phyloP scores from a whole-genome alignment of 2,797 vertebrate species.

The Hozukius guyotensis region DNA sequence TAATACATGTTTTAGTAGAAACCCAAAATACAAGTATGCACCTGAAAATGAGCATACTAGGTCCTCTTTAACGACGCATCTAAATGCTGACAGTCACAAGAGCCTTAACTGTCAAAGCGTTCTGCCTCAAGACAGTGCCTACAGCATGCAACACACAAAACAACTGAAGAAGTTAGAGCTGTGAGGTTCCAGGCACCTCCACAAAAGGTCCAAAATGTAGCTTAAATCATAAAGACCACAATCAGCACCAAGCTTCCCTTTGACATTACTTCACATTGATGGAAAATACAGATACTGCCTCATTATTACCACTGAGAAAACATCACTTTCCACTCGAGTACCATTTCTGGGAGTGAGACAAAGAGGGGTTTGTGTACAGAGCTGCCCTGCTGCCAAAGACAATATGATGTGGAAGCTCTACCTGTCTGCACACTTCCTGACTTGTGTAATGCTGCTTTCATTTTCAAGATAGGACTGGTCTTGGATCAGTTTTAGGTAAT shows the following conservation, averaged over 20 bases:
- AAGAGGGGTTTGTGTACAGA: constrained; percentile 70
- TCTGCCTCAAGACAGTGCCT: background rate
- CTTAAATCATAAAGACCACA: constrained; percentile 22
- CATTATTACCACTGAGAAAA: constrained; percentile 55
- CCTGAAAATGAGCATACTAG: too few species aligned
- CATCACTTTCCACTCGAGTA: constrained; percentile 49
- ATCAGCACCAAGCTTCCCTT: constrained; percentile 11
- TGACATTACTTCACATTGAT: constrained; percentile 41
- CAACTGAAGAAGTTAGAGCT: background rate
- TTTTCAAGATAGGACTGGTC: constrained; percentile 71
- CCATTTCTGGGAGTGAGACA: constrained; percentile 62
- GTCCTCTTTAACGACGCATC: too few species aligned
- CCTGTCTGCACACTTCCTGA: constrained; percentile 76
- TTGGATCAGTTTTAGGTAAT: constrained; percentile 44
- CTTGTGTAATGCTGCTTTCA: constrained; percentile 49
- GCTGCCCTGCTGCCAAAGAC: constrained; percentile 66
- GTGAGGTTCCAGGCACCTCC: background rate
- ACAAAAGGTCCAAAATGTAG: background rate
- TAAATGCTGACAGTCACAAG: background rate
- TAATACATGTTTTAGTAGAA: too few species aligned
- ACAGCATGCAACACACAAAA: background rate
- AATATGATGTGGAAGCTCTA: constrained; percentile 73
- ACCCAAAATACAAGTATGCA: too few species aligned
- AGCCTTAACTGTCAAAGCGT: background rate
- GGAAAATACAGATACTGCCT: constrained; percentile 62